Percentiles rank a stretch among this genome's conserved stretches.
These are phyloP conservation scores for Coranthus polyacanthus DNA, from an alignment of 2,797 vertebrate species.

Conservation along the genomic window DNA sequence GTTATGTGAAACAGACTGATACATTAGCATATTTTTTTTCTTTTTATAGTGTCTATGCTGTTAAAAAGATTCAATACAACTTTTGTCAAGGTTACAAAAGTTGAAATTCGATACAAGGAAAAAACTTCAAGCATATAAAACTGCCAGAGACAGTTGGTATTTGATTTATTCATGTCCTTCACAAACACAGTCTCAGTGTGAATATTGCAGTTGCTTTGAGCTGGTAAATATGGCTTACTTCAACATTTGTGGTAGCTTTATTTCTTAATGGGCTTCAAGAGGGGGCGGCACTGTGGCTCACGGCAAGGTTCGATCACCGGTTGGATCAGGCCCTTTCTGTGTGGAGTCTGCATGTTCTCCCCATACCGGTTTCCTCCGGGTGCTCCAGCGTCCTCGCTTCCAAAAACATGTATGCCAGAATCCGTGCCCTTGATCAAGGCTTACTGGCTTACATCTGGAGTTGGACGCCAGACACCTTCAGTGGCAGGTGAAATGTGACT, in stretches of 20 bases:
- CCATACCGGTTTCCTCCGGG: no score
- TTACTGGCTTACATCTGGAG: no score
- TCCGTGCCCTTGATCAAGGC: no score
- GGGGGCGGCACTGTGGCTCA: no score
- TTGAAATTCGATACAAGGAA: background rate
- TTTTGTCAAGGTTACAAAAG: constrained; percentile 3
- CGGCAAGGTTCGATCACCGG: no score
- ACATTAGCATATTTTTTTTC: background rate
- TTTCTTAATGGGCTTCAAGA: constrained; percentile 1
- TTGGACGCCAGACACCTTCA: no score
- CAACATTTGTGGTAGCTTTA: background rate
- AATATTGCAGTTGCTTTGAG: background rate
- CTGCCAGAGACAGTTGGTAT: background rate
- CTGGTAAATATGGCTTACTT: background rate
- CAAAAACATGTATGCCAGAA: no score
- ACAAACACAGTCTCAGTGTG: background rate
- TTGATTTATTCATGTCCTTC: constrained; percentile 3
- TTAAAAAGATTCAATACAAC: background rate
- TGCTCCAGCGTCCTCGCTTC: no score
- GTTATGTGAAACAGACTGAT: background rate
- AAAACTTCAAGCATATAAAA: background rate
- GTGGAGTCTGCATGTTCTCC: no score
- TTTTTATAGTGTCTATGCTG: background rate
- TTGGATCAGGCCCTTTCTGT: no score
- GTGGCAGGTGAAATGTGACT: no score